phyloP scores from a whole-genome alignment of 2,797 vertebrate species.

The Heliangelus exortis region DNA sequence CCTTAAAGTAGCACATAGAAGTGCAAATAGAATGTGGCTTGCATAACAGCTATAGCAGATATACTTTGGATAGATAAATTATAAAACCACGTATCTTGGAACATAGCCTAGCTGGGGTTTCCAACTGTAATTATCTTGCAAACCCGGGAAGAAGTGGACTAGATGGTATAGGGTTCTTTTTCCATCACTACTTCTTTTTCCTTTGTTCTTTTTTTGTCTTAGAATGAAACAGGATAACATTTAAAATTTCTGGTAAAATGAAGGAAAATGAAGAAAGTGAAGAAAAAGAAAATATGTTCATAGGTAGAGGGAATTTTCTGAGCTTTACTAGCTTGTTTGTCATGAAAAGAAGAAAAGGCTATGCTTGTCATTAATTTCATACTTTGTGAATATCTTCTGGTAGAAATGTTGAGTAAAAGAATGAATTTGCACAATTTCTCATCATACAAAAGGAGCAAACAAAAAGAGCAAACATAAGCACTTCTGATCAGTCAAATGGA shows the following conservation, averaged over 20 bases:
- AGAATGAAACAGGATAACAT: background rate
- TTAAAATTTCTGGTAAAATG: background rate
- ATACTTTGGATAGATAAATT: conserved; percentile 2
- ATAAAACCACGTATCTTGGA: background rate
- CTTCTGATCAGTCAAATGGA: background rate
- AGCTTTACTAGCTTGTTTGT: background rate
- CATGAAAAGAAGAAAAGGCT: background rate
- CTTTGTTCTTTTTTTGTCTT: background rate
- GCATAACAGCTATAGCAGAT: conserved; percentile 1
- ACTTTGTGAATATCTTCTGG: background rate
- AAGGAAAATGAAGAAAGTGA: background rate
- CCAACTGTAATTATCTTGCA: background rate
- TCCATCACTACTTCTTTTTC: background rate
- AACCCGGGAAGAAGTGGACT: background rate
- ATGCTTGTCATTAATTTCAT: background rate
- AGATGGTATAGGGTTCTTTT: background rate
- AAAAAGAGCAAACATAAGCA: background rate
- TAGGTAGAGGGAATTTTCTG: background rate
- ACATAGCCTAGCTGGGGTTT: background rate
- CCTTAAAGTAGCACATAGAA: background rate
- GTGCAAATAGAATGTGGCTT: background rate
- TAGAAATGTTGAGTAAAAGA: background rate
- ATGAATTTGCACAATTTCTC: background rate
- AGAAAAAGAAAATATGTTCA: background rate
- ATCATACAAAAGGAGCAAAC: background rate